Evolutionary conservation across 2,888 invertebrate species (phyloP).

Genomic region (Baronia brevicornis): DNA sequence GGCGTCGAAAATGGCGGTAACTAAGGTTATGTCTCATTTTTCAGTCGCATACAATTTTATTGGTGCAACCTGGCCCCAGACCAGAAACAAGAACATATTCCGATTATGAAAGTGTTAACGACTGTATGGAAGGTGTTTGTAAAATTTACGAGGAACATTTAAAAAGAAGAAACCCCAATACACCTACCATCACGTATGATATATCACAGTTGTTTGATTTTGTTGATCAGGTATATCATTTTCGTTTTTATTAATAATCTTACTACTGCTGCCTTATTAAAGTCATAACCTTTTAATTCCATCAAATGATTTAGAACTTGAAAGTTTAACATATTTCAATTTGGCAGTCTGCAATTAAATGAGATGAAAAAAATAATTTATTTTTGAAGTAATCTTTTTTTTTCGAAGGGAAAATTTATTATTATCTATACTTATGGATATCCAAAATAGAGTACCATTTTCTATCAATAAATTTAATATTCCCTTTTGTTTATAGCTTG

Average conservation of each 20-base stretch:
- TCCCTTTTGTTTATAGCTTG: constrained; percentile 82
- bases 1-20: constrained; percentile 45
- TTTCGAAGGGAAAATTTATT: too few species aligned
- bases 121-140: constrained; percentile 99
- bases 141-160: constrained; percentile 99
- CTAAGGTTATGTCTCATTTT: constrained; percentile 56
- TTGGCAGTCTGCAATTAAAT: too few species aligned
- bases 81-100: constrained; percentile 98
- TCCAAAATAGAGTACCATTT: not conserved
- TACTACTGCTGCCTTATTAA: not conserved
- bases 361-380: too few species aligned
- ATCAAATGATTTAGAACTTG: too few species aligned
- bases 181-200: constrained; percentile 98
- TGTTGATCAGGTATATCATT: constrained; percentile 90
- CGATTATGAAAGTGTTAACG: constrained; percentile 98
- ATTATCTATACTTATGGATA: not conserved
- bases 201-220: constrained; percentile 99
- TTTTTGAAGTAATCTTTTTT: too few species aligned
- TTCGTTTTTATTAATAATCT: constrained; percentile 6
- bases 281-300: too few species aligned
- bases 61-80: constrained; percentile 94
- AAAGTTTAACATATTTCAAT: too few species aligned
- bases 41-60: constrained; percentile 96
- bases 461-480: too few species aligned
- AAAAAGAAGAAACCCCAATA: constrained; percentile 95